Evolutionary conservation across 1,140 invertebrate genomes (phyloP), one percentile per base, ranked within the genome.

Genomic region (Bombus breviceps): DNA sequence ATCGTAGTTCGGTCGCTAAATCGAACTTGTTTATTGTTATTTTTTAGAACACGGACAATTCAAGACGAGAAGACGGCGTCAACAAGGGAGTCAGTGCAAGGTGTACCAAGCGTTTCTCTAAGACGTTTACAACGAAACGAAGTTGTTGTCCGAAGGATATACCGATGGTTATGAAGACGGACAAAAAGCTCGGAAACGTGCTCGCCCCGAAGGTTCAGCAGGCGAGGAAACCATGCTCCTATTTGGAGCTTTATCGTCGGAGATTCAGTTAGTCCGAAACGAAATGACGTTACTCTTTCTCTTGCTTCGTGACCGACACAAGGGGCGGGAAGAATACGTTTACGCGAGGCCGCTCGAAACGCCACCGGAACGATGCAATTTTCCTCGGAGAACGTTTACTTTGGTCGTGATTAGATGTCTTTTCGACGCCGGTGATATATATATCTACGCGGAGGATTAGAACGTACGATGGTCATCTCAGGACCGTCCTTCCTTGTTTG

Each of bases 211-310:
- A 43, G 64, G 79, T 73, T 15, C 77, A 85, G 34, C 34, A 25
- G 41, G 81, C 85, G 53, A 86, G 73, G 57, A 89, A 86, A 80
- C 72, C 89, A n/a, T 73, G 66, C 18, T 92, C 89, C 37, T 93
- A 93, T 76, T 86, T 91, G 89, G 91, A 93, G 32, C 89, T 90
- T 78, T 89, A 93, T 86, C 87, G 77, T 43, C 88, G 81, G 13
- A 91, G 83, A 87, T 79, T 85, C 75, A 83, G 89, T 90, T 90
- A 90, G 89, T 90, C 15, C 18, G 41, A 75, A 88, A 90, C 53
- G 66, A 81, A 68, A 85, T 81, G 71, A 85, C 47, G 83, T 62
- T 74, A 37, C 39, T 85, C n/a, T 34, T 87, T 37, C 41, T 85
- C 41, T 59, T 62, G 28, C 69, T 68, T 43, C 34, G 83, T 81